Evolutionary conservation across 2,888 invertebrate genomes (phyloP).

Genomic region (Hemaris fuciformis): DNA sequence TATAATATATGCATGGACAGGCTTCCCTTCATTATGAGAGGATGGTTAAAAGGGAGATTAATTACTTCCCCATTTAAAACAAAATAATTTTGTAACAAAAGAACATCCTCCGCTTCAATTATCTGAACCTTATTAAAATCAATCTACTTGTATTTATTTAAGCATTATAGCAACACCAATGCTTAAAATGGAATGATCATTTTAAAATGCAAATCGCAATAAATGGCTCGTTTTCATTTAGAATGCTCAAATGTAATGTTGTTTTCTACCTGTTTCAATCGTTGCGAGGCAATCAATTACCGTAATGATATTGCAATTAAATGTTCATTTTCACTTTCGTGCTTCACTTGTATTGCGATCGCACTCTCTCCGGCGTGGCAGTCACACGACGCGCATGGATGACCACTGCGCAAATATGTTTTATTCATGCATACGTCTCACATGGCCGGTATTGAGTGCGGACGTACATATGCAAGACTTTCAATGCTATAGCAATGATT

Average conservation of each 20-base stretch:
- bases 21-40: not conserved
- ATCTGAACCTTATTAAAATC: not conserved
- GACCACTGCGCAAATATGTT: slow-evolving; percentile 28
- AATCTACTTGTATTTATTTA: not conserved
- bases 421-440: slow-evolving; percentile 15
- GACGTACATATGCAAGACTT: not conserved
- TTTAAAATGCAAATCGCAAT: not conserved
- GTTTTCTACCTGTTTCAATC: not conserved
- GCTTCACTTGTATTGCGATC: slow-evolving; percentile 45
- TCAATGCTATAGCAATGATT: not conserved
- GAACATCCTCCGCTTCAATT: not conserved
- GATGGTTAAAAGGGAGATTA: not conserved
- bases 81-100: not conserved
- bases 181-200: not conserved
- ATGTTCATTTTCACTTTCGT: slow-evolving; percentile 59
- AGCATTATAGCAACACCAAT: not conserved
- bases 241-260: not conserved
- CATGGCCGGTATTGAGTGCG: not conserved
- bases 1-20: slow-evolving; percentile 15
- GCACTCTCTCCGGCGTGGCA: slow-evolving; percentile 51
- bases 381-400: slow-evolving; percentile 49
- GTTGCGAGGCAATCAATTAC: not conserved
- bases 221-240: not conserved
- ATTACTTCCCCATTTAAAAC: not conserved
- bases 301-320: slow-evolving; percentile 29